These are phyloP conservation scores for Amiota minor DNA, from an alignment of 2,888 invertebrate genomes.

Conservation along the genomic window DNA sequence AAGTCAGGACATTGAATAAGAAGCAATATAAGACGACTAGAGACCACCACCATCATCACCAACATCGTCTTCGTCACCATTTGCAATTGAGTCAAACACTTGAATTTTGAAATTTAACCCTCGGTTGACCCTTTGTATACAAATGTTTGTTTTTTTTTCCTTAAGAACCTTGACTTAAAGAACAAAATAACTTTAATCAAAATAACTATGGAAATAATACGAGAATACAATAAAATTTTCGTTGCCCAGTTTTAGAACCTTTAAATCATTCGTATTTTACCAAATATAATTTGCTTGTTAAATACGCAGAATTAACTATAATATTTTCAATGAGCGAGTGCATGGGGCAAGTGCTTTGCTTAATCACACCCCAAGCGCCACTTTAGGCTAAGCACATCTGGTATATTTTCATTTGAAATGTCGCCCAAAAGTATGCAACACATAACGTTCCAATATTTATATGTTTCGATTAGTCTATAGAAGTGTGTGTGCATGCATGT, in stretches of 20 bases:
- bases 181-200: not conserved
- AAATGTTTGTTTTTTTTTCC: not conserved
- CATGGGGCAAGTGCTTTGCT: conserved; percentile 38
- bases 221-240: not conserved
- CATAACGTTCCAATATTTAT: conserved; percentile 20
- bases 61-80: too few relatives aligned
- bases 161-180: not conserved
- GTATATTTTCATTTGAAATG: conserved; percentile 34
- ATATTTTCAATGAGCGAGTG: not conserved
- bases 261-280: not conserved
- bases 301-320: conserved; percentile 8
- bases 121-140: conserved; percentile 10
- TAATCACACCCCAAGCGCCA: conserved; percentile 50
- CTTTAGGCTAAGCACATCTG: conserved; percentile 53
- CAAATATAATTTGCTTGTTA: conserved; percentile 22
- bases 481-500: too few relatives aligned
- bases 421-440: conserved; percentile 54
- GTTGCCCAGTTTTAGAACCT: not conserved
- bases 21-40: conserved; percentile 41
- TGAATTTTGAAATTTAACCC: conserved; percentile 49
- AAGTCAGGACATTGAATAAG: conserved; percentile 18
- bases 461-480: conserved; percentile 13
- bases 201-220: not conserved
- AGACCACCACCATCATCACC: conserved; percentile 36
- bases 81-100: conserved; percentile 46